Base-by-base conservation (phyloP, 2,113 vertebrate species). In the Corythornis madagascariensis region DNA sequence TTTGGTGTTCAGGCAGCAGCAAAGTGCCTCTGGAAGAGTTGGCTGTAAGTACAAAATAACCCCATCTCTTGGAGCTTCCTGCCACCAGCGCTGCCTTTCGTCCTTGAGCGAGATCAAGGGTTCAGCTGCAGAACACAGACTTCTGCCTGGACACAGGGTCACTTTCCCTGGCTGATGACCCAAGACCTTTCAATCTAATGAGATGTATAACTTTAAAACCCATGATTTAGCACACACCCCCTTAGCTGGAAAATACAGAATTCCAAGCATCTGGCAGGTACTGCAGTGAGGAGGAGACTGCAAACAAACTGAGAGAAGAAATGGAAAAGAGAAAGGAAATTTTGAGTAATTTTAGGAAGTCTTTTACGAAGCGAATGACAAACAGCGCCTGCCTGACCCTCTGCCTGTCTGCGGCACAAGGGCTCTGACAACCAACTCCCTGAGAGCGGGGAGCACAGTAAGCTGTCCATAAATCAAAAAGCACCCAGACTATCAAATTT, bases 391-490 rank as follows among this genome's bases (percentile, higher is more conserved):
- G 87, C 75, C 91, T 77, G 79, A 92, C 91, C 95, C 90, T 9
- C 69, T 11, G 72, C 76, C 94, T 50, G 65, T 33, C 86, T 70
- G 85, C 26, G 1, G 90, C 74, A 63, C 56, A 0, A 6, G 89
- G 90, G 82, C 91, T 94, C 10, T 63, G 87, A 29, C 85, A 88
- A 21, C 70, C 3, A 1, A 4, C 53, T 79, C 87, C 83, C 91
- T 4, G 65, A 1, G 16, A 89, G 86, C 57, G 1, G 76, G 61
- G 56, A 82, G 63, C 11, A 4, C 59, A 33, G 74, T 42, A 50
- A 87, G 78, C 82, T 92, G 45, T 56, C 93, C 92, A 77, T 80
- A 88, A 93, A 94, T 95, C 93, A 88, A 60, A 60, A 76, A 67
- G 18, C 47, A 56, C 79, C n/a, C 2, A 60, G 38, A 26, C 53